Conservation (phyloP, 2,113 vertebrate species). For the Phaetusa simplex region DNA sequence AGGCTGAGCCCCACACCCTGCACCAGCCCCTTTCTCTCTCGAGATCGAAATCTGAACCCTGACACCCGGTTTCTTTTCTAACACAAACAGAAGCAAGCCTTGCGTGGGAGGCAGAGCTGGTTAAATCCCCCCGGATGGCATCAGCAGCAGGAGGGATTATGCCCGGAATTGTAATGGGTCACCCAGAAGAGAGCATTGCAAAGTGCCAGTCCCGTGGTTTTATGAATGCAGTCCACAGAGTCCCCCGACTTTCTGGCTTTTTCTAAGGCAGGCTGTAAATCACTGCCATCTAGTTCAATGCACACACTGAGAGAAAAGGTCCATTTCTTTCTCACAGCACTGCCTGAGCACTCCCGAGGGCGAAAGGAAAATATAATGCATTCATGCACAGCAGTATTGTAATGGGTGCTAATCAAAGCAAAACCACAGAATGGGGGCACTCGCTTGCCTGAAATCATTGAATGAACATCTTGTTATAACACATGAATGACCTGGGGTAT, state of each 20-base stretch:
- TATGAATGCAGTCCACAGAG: not conserved
- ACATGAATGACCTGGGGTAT: not conserved
- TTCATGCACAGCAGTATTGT: not conserved
- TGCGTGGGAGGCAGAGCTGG: not conserved
- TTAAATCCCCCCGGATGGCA: not conserved
- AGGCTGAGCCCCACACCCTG: not conserved
- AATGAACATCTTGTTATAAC: not conserved
- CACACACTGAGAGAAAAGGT: constrained; percentile 3
- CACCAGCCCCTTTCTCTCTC: not conserved
- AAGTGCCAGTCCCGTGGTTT: not conserved
- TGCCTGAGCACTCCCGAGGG: not conserved
- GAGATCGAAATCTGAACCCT: fast-evolving
- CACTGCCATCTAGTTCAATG: not conserved
- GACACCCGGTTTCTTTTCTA: not conserved
- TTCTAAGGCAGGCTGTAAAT: not conserved
- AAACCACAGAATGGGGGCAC: not conserved
- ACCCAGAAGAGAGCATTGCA: not conserved
- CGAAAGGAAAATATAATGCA: not conserved
- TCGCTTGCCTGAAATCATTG: not conserved
- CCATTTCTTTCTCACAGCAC: not conserved
- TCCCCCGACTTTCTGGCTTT: not conserved
- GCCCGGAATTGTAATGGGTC: not conserved
- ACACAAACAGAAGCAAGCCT: not conserved
- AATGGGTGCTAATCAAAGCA: constrained; percentile 14
- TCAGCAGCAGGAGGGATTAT: not conserved